Percentiles rank a stretch among this genome's conserved stretches.
Evolutionary conservation across 92 coral and sea anemone species (phyloP).

Genomic region (Zoanthus sociatus): DNA sequence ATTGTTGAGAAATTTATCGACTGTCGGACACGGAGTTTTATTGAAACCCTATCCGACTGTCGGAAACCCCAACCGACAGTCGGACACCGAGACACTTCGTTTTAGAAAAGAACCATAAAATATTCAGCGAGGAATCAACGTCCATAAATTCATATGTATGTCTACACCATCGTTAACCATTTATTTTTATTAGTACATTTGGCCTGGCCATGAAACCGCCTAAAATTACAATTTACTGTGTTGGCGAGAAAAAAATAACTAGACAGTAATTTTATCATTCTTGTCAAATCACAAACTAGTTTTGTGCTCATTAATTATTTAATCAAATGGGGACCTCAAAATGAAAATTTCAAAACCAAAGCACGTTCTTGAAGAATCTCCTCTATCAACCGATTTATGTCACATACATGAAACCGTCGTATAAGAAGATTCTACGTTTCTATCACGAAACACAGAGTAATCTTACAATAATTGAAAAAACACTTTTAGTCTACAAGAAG

Average conservation of each 20-base stretch:
- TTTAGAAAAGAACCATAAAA: no score
- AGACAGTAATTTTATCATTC: constrained; percentile 31
- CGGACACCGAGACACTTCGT: no score
- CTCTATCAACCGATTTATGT: background rate
- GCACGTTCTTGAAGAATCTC: background rate
- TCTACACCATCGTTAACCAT: background rate
- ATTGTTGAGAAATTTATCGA: no score
- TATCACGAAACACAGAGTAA: background rate
- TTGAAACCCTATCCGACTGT: no score
- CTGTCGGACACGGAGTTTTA: no score
- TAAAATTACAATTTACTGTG: background rate
- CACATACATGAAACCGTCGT: background rate
- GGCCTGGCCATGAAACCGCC: background rate
- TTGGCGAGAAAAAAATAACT: background rate
- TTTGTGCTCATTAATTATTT: constrained; percentile 42
- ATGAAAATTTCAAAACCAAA: constrained; percentile 16
- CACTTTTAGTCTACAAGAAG: background rate
- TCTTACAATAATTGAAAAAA: background rate
- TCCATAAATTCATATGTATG: background rate
- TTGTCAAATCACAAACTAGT: background rate
- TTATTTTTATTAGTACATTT: background rate
- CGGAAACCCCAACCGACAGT: no score
- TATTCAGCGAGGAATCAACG: background rate
- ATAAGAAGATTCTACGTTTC: background rate
- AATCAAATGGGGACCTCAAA: constrained; percentile 25